These are phyloP conservation scores for Donacobius atricapilla DNA, from an alignment of 2,113 vertebrate species.

Conservation along the genomic window DNA sequence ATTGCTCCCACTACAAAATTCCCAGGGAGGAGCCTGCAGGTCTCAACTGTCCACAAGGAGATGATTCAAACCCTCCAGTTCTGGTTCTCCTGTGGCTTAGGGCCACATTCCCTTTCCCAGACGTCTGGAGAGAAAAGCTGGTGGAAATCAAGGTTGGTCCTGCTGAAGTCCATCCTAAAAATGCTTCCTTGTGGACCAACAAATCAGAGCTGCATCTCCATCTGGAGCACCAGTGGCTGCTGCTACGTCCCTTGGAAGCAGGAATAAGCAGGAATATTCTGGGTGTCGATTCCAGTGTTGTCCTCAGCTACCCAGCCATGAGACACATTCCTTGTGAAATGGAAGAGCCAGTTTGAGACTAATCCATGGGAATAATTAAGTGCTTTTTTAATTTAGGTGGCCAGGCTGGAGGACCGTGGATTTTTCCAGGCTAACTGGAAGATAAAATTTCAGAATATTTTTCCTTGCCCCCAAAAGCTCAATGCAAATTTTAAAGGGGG, in stretches of 20 bases:
- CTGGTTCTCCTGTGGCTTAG: background rate
- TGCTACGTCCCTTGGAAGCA: background rate
- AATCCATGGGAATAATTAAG: background rate
- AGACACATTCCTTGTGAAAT: background rate
- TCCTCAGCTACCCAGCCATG: background rate
- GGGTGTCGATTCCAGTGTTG: background rate
- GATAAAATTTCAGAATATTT: background rate
- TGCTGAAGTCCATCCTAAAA: background rate
- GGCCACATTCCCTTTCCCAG: background rate
- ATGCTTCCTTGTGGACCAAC: background rate
- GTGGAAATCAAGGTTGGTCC: background rate
- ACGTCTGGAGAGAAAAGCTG: background rate
- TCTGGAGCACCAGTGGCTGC: background rate
- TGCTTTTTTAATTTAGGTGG: background rate
- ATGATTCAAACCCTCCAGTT: background rate
- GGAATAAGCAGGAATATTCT: background rate
- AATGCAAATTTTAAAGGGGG: background rate
- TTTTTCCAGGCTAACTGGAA: background rate
- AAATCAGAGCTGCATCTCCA: background rate
- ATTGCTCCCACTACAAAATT: background rate
- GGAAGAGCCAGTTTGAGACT: background rate
- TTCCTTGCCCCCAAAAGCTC: background rate
- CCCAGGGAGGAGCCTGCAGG: background rate
- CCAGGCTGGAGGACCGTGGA: rapidly evolving
- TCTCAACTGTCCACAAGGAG: background rate